Evolutionary conservation across 2,888 invertebrate species (phyloP).

Genomic region (Rutpela maculata): DNA sequence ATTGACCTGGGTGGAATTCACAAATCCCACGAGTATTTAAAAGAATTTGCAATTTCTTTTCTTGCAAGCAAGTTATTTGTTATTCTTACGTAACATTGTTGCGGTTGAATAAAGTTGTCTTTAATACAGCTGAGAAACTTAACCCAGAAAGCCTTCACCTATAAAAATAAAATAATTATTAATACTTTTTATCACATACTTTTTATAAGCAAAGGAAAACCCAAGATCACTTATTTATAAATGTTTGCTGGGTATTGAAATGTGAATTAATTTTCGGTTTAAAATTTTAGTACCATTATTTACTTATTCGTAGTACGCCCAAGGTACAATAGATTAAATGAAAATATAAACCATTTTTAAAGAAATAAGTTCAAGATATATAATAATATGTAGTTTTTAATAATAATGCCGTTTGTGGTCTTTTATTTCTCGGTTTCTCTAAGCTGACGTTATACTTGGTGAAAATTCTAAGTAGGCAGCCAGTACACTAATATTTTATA

Average conservation of each 20-base stretch:
- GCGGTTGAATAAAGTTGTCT: constrained; percentile 34
- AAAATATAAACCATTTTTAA: too few relatives aligned
- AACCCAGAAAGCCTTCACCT: constrained; percentile 38
- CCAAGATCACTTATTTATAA: constrained; percentile 22
- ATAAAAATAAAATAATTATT: constrained; percentile 30
- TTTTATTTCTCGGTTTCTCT: too few relatives aligned
- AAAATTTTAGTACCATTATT: too few relatives aligned
- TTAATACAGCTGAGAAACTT: constrained; percentile 20
- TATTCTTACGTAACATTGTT: constrained; percentile 32
- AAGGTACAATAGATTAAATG: too few relatives aligned
- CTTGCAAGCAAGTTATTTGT: constrained; percentile 31
- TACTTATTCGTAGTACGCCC: too few relatives aligned
- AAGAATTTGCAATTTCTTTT: constrained; percentile 39
- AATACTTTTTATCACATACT: background rate
- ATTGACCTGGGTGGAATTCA: constrained; percentile 44
- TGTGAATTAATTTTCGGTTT: too few relatives aligned
- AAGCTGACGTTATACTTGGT: too few relatives aligned
- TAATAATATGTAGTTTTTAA: too few relatives aligned
- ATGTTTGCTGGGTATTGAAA: background rate
- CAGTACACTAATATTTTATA: too few relatives aligned
- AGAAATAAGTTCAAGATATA: too few relatives aligned
- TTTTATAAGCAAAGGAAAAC: constrained; percentile 9
- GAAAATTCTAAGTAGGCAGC: too few relatives aligned
- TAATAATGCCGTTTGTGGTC: too few relatives aligned
- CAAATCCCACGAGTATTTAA: constrained; percentile 39